phyloP scores from a whole-genome alignment of 2,888 invertebrate species.

The Drosophila nr. medialis region DNA sequence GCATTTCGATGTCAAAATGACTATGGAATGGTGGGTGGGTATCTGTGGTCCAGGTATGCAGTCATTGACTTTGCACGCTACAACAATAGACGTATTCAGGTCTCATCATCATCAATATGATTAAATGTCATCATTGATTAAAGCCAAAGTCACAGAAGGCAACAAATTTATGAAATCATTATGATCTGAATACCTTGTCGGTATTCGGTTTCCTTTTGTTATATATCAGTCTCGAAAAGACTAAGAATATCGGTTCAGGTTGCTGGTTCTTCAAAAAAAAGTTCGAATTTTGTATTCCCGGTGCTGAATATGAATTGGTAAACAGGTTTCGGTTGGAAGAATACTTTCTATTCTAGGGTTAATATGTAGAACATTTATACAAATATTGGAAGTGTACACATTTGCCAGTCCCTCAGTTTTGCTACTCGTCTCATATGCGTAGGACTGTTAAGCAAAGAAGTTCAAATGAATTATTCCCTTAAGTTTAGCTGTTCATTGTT shows the following conservation, averaged over 20 bases:
- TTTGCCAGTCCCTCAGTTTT: neutral
- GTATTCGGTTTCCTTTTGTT: no score
- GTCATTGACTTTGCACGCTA: neutral
- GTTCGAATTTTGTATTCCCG: neutral
- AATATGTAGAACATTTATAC: neutral
- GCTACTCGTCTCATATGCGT: neutral
- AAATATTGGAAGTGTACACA: neutral
- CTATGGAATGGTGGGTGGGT: neutral
- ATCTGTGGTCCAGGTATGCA: neutral
- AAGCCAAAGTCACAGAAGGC: neutral
- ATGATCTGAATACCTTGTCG: neutral
- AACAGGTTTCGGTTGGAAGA: neutral
- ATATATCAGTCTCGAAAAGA: neutral
- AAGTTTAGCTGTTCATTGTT: slow-evolving; percentile 25
- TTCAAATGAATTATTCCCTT: slow-evolving; percentile 1
- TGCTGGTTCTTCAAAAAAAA: neutral
- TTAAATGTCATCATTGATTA: neutral
- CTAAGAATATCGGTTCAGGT: neutral
- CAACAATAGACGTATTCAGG: neutral
- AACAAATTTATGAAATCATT: neutral
- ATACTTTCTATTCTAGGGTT: neutral
- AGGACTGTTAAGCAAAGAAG: neutral
- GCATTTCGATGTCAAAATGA: slow-evolving; percentile 33
- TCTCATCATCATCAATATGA: neutral
- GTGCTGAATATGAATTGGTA: no score